These are phyloP conservation scores for Cristatella mucedo DNA, from an alignment of 2,888 invertebrate genomes.

Conservation along the genomic window DNA sequence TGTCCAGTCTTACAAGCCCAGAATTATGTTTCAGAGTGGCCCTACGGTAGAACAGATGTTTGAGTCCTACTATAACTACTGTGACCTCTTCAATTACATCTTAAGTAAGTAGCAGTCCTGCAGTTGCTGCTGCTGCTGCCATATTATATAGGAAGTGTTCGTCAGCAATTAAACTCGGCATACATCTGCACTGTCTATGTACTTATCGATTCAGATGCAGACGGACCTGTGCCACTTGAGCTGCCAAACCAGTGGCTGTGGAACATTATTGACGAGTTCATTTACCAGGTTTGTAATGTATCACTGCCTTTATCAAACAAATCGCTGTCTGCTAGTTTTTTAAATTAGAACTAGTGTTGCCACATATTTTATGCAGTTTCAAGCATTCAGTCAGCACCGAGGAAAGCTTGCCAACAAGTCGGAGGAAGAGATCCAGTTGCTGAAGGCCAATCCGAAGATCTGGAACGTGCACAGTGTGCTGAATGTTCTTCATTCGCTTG, in stretches of 20 bases:
- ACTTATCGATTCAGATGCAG: constrained; percentile 43
- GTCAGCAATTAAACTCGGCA: too few species aligned
- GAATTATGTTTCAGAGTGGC: constrained; percentile 48
- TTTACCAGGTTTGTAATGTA: constrained; percentile 56
- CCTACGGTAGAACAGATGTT: constrained; percentile 80
- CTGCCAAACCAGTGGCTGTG: constrained; percentile 97
- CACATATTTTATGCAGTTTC: constrained; percentile 37
- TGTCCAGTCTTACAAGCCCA: constrained; percentile 10
- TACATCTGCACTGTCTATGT: constrained; percentile 14
- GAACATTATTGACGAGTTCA: constrained; percentile 98
- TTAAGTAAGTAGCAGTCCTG: constrained; percentile 58
- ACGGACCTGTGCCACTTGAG: constrained; percentile 62
- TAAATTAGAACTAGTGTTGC: not conserved
- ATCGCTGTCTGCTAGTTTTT: not conserved
- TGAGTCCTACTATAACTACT: constrained; percentile 92
- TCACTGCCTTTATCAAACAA: constrained; percentile 7
- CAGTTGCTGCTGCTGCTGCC: too few species aligned
- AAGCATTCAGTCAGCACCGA: constrained; percentile 57
- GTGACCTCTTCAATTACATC: constrained; percentile 89
- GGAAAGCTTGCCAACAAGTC: constrained; percentile 46
- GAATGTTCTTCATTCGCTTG: constrained; percentile 89
- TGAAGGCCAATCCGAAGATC: constrained; percentile 61
- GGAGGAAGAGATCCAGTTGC: constrained; percentile 42
- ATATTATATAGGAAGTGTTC: too few species aligned
- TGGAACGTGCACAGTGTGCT: constrained; percentile 97